Base-by-base conservation (phyloP, 92 coral and sea anemone genomes). In the Desmophyllum pertusum region DNA sequence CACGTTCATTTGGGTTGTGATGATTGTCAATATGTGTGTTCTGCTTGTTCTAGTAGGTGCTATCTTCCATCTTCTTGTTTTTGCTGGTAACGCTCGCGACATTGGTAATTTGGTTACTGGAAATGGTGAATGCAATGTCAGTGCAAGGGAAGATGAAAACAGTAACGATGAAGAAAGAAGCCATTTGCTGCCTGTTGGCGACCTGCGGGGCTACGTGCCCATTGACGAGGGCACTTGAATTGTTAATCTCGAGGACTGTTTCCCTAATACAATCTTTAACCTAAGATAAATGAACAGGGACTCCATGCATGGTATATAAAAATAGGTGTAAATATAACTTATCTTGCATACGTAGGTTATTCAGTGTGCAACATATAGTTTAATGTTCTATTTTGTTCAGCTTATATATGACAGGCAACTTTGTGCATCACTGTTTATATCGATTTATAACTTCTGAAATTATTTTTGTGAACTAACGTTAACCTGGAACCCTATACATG, bases 1-100 rank as follows among this genome's bases (percentile, higher is more conserved):
- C 11, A 10, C 82, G 11, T 73, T 83, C 40, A 46, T 88, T 50
- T 90, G 93, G 93, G 18, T 83, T 43, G 84, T 88, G 36, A 81
- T 90, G 45, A 27, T 67, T 41, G 77, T 83, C 10, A 90, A 90
- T 51, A 59, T 75, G 7, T 21, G 77, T 61, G 79, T 90, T 18
- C 51, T 84, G 23, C n/a, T n/a, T n/a, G n/a, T n/a, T n/a, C n/a
- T 90, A 25, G 29, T 90, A 4, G 73, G 46, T 23, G 48, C n/a
- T 27, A 73, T 87, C n/a, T 21, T 90, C 7, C n/a, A 53, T 40
- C 70, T 30, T 42, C 89, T 90, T 30, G 75, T 70, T 17, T n/a
- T 40, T 11, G 48, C 27, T 33, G 43, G 11, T 23, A 31, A 14
- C 18, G 11, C 18, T 14, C 75, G 15, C 71, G 10, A 2, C n/a